Evolutionary conservation across 2,113 vertebrate genomes (phyloP), one percentile per base, ranked within the genome.

Genomic region (Brachionichthys hirsutus): DNA sequence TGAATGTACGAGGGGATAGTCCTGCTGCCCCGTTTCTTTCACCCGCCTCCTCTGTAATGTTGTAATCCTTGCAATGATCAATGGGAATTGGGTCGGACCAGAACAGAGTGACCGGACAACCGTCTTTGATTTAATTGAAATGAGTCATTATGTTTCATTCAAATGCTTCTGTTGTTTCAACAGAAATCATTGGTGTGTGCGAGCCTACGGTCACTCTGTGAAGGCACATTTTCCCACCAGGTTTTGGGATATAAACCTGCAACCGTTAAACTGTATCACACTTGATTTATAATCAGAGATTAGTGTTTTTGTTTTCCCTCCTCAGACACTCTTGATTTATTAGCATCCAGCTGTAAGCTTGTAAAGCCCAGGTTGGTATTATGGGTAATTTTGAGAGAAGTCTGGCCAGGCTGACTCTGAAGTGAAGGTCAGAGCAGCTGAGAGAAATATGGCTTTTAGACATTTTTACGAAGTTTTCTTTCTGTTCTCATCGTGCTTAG

Each of bases 401-500:
- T 58, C 53, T 66, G 63, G 41, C 9, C 13, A 3, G 12, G 35
- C 22, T 20, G 48, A 50, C 4, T 45, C 30, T 15, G 44, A 52
- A 61, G 54, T 52, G 62, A 52, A 54, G 51, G 35, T 12, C 46
- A 2, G 47, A 70, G 61, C 67, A 47, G 79, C 56, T 64, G 80
- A 83, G 41, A 80, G 75, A 81, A 81, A 79, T 83, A 81, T 5
- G 62, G 58, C 59, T 56, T 44, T 14, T 1, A 40, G 59, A 62
- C 67, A 0, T 62, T 62, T 84, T 78, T 62, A 73, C 58, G 62
- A 59, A 14, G 55, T 60, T 73, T 73, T 24, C 48, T 66, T 19
- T 64, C 54, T 60, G 49, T 54, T 80, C 67, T 75, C 69, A 59
- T 54, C 50, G 13, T 38, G 46, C n/a, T 41, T 30, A 55, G 20